Base-by-base conservation (phyloP, 2,888 invertebrate species). In the Epirrhoe alternata region DNA sequence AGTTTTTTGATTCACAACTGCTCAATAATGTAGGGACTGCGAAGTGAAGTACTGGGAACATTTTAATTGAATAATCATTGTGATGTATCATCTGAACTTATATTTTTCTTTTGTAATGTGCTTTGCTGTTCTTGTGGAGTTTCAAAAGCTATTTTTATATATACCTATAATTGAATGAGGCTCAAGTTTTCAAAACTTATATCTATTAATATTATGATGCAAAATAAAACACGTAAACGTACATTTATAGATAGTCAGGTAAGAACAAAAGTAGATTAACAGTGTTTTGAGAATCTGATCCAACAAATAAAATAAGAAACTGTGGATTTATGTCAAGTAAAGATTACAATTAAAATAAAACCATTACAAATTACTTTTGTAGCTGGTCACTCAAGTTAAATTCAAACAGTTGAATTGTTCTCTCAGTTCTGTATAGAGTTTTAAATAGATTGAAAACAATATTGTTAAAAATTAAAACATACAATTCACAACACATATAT, bases 401-500 rank as follows among this genome's bases (percentile, higher is more conserved):
- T 38, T 38, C 12, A 38, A 38, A 38, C 4, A 6, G 7, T 7
- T 33, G 7, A 7, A 6, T 33, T 0, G 6, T 7, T 7, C 33
- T 33, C 6, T 33, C 5, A 33, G 7, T 33, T 33, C 7, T 33
- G 5, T 33, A 7, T 33, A 1, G 5, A 33, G 6, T 42, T 42
- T n/a, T 0, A 16, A 47, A 14, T 16, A 14, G 6, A 5, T 14
- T 24, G 3, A 24, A 47, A 6, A 16, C 7, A 7, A 14, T 6
- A 6, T 6, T 14, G 54, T 53, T 61, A 49, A 49, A 54, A 42
- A 61, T 17, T 38, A 38, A 54, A 16, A 10, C 6, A 24, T n/a
- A 59, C 17, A 45, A 42, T 24, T 50, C 45, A 54, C 33, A 66
- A 30, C 63, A 59, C 50, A 57, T 35, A 61, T 69, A 71, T 67